Evolutionary conservation across 2,113 vertebrate genomes (phyloP), one percentile per base, ranked within the genome.

Genomic region (Triplophysa rosa): DNA sequence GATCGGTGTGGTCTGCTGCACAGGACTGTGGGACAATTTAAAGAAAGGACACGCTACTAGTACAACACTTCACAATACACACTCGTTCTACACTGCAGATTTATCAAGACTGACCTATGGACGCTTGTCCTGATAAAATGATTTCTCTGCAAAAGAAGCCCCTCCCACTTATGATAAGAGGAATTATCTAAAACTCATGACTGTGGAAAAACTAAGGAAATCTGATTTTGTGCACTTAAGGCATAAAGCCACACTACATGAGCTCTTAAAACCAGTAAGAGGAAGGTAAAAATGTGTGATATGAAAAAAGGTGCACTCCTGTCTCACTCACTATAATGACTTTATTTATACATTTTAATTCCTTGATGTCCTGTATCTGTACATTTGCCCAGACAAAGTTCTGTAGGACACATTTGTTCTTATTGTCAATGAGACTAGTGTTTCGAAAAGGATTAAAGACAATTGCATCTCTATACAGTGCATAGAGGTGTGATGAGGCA

Each of bases 1-100:
- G 49, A 45, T 67, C 72, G 16, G 70, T 67, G 70, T 75, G 73
- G 73, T 76, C 73, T 65, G 45, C 73, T 76, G 61, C 59, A 49
- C 40, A 21, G 62, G 62, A 76, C 42, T 64, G 10, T 54, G 49
- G 68, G 49, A 71, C 68, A 71, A 71, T 71, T 71, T 45, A 21
- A 63, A 47, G 58, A 63, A 45, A 63, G 16, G n/a, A 42, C 47
- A 37, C 19, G 26, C 52, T 71, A 56, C 68, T 71, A 19, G 26
- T 23, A 72, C 33, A 59, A 72, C 54, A 72, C 69, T 72, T 59
- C 12, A 59, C 9, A 47, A 13, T 74, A 74, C 62, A 62, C 45
- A 17, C 71, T 74, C 21, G 4, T 10, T 74, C 58, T 17, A 63
- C 14, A 24, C 33, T 9, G 19, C 13, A 62, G 40, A 62, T 24